Evolutionary conservation across 2,797 vertebrate genomes (phyloP), one percentile per base, ranked within the genome.

Genomic region (Pangasius djambal): DNA sequence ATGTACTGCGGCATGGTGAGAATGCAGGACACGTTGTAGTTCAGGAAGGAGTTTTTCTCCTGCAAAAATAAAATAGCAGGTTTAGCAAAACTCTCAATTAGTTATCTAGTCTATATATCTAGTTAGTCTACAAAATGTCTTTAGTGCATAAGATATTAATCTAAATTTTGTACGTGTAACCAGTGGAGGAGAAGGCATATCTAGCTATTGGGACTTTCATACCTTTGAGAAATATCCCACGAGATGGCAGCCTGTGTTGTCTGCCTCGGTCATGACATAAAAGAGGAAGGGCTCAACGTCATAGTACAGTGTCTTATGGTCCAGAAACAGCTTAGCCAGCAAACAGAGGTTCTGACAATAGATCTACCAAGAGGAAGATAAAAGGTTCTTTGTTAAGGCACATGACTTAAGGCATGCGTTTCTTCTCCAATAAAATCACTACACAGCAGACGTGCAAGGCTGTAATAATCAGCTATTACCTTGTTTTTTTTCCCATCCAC

Each of bases 191-290:
- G 34, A 37, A 37, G 13, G 37, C 22, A 83, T 44, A 48, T n/a
- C 25, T 16, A 25, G 22, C 6, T 25, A 16, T 16, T 31, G 1
- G 18, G 48, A 20, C 37, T 10, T 28, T 2, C 12, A 91, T 81
- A 99, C 99, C 97, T 99, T 99, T 79, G 99, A 99, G 93, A 99
- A 99, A 94, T 99, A 99, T 0, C 99, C 99, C 90, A 99, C 98
- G 85, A 99, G 96, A 93, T 99, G 99, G 93, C 98, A 99, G 94
- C 99, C 99, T 0, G 98, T 99, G 96, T 98, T 99, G 96, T 99
- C 98, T 0, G 98, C 98, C 93, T 99, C 98, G 0, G 98, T 99
- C 98, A 99, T 99, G 92, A 99, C 98, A 5, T 99, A 99, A 95
- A 99, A 99, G 12, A 99, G 97, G 93, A 99, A 99, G 9, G 99